Base-by-base conservation (phyloP, 1,140 invertebrate species). In the Drosophila teissieri region DNA sequence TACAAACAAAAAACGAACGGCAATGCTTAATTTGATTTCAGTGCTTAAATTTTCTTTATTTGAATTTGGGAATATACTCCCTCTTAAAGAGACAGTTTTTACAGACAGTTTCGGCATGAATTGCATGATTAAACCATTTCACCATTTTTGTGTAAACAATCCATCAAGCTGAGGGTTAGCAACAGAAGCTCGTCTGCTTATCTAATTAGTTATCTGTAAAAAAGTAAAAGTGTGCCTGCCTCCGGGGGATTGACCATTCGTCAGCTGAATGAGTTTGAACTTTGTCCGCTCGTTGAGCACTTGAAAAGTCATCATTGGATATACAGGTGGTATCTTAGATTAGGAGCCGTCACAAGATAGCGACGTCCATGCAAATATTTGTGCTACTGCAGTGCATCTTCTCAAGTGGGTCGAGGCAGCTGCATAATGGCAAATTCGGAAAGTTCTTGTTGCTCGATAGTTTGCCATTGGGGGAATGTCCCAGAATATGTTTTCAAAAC, bases 221-320 rank as follows among this genome's bases (percentile, higher is more conserved):
- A 44, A 67, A 55, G 39, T 27, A 54, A 55, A 70, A 70, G 51
- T 70, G 63, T 70, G 63, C 52, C 22, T 70, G 63, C 19, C 48
- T 22, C 2, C 3, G 7, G 22, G 34, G 49, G 60, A 45, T 63
- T 69, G 68, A 42, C 53, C 44, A 58, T 45, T 56, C 46, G 57
- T 69, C 76, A 57, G 46, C 40, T 44, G 58, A 60, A 86, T 53
- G 42, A 78, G 39, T 74, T 67, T 58, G 79, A 61, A 85, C 83
- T 75, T 78, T 88, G 79, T 12, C 14, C 82, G 22, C 42, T 42
- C 49, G 40, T 22, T 58, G 44, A n/a, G 37, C 15, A 60, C 27
- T 73, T 10, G 12, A 24, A 24, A 27, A 54, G 11, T 44, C 27
- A 62, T 45, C 36, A 51, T 44, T 51, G 69, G 58, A 74, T 62